phyloP scores from a whole-genome alignment of 2,888 invertebrate genomes.

The Philonicus albiceps region DNA sequence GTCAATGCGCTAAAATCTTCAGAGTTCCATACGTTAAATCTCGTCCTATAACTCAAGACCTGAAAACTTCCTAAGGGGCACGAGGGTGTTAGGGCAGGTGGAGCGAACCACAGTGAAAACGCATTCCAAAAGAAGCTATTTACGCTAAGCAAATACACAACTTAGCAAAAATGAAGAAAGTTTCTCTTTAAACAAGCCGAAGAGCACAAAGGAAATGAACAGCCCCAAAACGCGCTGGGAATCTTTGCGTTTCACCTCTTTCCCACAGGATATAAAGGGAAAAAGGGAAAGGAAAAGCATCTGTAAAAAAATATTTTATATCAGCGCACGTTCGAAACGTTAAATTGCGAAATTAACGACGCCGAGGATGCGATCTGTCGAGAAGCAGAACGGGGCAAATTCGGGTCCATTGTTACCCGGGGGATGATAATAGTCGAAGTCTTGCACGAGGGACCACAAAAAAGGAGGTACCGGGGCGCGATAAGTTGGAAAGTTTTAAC shows the following conservation, averaged over 20 bases:
- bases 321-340: background rate
- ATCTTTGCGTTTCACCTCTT: background rate
- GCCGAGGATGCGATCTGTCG: background rate
- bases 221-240: background rate
- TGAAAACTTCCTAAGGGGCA: background rate
- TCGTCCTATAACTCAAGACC: background rate
- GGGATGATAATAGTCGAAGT: background rate
- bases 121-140: constrained; percentile 1
- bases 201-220: constrained; percentile 1
- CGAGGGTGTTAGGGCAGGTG: background rate
- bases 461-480: background rate
- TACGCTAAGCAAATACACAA: constrained; percentile 14
- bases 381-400: background rate
- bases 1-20: background rate
- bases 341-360: background rate
- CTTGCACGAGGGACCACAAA: background rate
- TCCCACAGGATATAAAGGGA: background rate
- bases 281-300: background rate
- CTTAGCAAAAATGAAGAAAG: constrained; percentile 11
- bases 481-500: background rate
- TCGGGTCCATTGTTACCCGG: background rate
- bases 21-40: background rate
- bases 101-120: background rate
- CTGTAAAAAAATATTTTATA: background rate
- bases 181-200: background rate